phyloP scores from a whole-genome alignment of 2,113 vertebrate genomes.

The Progne subis region DNA sequence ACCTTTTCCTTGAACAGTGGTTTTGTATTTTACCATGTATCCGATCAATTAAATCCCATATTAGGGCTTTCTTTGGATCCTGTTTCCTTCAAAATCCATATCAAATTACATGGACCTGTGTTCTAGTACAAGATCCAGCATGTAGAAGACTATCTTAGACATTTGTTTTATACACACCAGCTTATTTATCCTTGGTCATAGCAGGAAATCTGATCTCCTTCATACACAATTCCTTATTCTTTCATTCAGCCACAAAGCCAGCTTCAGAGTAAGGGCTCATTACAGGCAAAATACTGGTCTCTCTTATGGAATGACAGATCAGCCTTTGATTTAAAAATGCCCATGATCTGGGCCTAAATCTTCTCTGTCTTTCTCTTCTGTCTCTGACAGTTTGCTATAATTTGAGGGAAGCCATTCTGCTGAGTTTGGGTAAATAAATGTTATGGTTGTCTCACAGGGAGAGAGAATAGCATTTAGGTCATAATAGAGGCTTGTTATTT shows the following conservation, averaged over 20 bases:
- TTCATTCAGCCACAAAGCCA: neutral
- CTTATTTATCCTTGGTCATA: neutral
- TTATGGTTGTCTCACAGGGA: neutral
- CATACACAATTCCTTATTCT: neutral
- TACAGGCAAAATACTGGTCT: neutral
- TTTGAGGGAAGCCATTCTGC: conserved; percentile 20
- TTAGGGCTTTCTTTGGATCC: neutral
- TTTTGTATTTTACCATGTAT: neutral
- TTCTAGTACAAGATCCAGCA: neutral
- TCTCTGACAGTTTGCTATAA: conserved; percentile 9
- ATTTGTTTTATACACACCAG: neutral
- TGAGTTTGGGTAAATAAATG: neutral
- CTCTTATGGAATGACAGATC: neutral
- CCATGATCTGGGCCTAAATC: neutral
- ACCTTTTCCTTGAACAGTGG: neutral
- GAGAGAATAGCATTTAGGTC: conserved; percentile 20
- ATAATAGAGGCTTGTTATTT: conserved; percentile 9
- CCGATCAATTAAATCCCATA: neutral
- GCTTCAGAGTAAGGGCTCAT: neutral
- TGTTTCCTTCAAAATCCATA: neutral
- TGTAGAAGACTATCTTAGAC: neutral
- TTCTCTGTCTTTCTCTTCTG: neutral
- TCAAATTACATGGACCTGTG: neutral
- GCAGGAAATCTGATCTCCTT: neutral
- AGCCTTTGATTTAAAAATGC: neutral